A percentile compares a stretch with the other conserved stretches of the same genome.
phyloP scores from a whole-genome alignment of 1,140 invertebrate genomes.

The Conopomorpha cramerella region DNA sequence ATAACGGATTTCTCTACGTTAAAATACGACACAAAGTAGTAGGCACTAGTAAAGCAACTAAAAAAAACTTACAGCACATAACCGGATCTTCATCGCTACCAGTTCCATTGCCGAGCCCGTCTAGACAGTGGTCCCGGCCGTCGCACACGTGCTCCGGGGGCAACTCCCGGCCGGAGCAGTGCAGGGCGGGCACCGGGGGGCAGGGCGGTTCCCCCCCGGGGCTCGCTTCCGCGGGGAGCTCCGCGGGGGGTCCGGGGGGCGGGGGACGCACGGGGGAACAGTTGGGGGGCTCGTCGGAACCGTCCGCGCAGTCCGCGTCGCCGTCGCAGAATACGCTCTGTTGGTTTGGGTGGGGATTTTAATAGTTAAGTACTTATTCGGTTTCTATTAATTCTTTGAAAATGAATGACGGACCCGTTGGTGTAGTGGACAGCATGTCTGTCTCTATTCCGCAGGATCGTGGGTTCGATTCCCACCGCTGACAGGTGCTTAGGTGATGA shows the following conservation, averaged over 20 bases:
- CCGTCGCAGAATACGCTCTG: constrained; percentile 83
- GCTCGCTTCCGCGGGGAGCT: constrained; percentile 10
- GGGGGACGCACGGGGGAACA: constrained; percentile 51
- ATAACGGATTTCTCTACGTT: too few species aligned
- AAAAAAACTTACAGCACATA: constrained; percentile 24
- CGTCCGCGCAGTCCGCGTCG: constrained; percentile 79
- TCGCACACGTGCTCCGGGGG: constrained; percentile 72
- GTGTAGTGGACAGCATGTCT: too few species aligned
- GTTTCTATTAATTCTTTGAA: too few species aligned
- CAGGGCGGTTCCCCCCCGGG: constrained; percentile 19
- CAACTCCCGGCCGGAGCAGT: constrained; percentile 67
- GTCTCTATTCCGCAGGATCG: too few species aligned
- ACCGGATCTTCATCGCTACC: constrained; percentile 27
- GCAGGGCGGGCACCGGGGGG: too few species aligned
- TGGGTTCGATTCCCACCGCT: too few species aligned
- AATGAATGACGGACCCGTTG: too few species aligned
- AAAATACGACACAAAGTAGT: too few species aligned
- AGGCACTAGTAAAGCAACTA: too few species aligned
- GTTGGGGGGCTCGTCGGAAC: constrained; percentile 77
- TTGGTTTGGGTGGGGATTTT: constrained; percentile 46
- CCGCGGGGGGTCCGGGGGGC: constrained; percentile 2
- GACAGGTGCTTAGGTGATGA: too few species aligned
- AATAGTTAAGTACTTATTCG: too few species aligned
- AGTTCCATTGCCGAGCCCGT: constrained; percentile 69
- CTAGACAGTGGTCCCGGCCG: constrained; percentile 75